These are phyloP conservation scores for Lepidostoma basale DNA, from an alignment of 1,140 invertebrate species.

Conservation along the genomic window DNA sequence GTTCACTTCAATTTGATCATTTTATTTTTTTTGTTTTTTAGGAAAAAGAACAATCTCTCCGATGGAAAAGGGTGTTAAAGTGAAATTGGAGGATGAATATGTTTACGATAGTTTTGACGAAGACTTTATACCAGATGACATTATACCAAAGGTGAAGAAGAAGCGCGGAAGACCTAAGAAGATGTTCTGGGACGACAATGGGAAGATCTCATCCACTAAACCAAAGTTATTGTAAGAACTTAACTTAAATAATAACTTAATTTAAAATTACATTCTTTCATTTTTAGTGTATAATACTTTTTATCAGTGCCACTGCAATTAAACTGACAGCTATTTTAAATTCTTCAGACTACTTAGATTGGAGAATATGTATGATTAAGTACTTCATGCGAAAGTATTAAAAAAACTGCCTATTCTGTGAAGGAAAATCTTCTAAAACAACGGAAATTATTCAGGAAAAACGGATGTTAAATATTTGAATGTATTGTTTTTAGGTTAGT, in stretches of 20 bases:
- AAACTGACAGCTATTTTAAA: too few species aligned
- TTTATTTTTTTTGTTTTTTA: too few species aligned
- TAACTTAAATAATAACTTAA: too few species aligned
- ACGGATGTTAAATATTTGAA: too few species aligned
- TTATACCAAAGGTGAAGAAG: not conserved
- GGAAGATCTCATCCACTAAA: slow-evolving; percentile 7
- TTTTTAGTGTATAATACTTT: too few species aligned
- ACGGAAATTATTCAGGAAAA: not conserved
- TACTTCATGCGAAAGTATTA: too few species aligned
- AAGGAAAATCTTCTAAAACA: not conserved
- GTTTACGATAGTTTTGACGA: slow-evolving; percentile 13
- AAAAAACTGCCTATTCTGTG: not conserved
- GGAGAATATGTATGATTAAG: too few species aligned
- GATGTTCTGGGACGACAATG: slow-evolving; percentile 16
- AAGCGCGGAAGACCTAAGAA: slow-evolving; percentile 29
- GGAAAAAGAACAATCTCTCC: not conserved
- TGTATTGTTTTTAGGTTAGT: slow-evolving; percentile 93
- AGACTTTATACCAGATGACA: not conserved
- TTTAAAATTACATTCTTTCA: too few species aligned
- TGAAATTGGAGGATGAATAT: slow-evolving; percentile 25
- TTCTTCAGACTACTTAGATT: too few species aligned
- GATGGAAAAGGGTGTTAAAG: slow-evolving; percentile 3
- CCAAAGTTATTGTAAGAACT: slow-evolving; percentile 23
- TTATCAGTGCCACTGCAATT: too few species aligned
- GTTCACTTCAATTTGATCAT: too few species aligned